Evolutionary conservation across 53 echinoderm and acorn worm species (phyloP).

Genomic region (Paracentrotus lividus): DNA sequence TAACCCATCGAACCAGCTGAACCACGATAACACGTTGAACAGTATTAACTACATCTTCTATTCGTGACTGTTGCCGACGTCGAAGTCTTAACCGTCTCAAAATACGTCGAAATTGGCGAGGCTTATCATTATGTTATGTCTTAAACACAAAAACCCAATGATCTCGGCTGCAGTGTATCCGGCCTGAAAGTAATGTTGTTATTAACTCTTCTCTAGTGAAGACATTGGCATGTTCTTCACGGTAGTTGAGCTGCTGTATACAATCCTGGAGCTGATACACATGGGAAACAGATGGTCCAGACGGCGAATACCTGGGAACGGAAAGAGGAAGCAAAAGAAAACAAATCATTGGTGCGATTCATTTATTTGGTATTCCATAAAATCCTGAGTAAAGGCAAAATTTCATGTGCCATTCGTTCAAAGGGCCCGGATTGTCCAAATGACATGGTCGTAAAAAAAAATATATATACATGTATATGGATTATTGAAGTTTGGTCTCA

Average conservation of each 20-base stretch:
- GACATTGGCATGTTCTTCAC: background rate
- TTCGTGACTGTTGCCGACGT: background rate
- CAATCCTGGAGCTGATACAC: conserved; percentile 54
- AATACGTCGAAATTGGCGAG: too few relatives aligned
- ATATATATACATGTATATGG: too few relatives aligned
- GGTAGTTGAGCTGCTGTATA: conserved; percentile 50
- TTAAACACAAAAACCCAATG: too few relatives aligned
- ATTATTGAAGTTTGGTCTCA: too few relatives aligned
- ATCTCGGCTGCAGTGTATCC: too few relatives aligned
- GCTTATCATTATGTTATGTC: too few relatives aligned
- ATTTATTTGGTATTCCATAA: background rate
- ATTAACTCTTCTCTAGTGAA: too few relatives aligned
- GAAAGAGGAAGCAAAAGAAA: background rate
- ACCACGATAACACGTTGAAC: conserved; percentile 35
- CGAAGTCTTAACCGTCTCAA: too few relatives aligned
- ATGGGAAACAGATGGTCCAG: conserved; percentile 42
- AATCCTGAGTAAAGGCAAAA: conserved; percentile 32
- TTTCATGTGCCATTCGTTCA: background rate
- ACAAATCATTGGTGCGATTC: background rate
- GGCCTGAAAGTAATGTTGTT: too few relatives aligned
- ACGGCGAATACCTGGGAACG: conserved; percentile 30
- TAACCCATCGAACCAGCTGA: conserved; percentile 56
- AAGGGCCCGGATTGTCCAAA: too few relatives aligned
- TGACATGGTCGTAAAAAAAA: too few relatives aligned
- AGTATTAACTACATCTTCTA: conserved; percentile 32